A percentile compares a stretch with the other conserved stretches of the same genome.
These are phyloP conservation scores for Tympanuchus pallidicinctus DNA, from an alignment of 2,113 vertebrate species.

Conservation along the genomic window DNA sequence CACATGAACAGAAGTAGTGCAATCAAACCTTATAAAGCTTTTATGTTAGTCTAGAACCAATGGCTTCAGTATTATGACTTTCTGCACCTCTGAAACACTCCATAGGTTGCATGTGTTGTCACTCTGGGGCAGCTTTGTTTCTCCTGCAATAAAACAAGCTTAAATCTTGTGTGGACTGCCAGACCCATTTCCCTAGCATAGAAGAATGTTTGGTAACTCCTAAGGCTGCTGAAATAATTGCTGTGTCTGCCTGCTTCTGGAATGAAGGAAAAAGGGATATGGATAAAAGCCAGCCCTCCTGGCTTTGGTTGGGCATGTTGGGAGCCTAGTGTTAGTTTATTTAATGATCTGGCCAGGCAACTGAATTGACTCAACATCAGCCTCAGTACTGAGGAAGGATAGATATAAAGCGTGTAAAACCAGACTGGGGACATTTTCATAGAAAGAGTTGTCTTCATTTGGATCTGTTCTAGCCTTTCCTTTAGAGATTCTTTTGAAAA, in stretches of 20 bases:
- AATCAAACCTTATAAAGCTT: conserved; percentile 47
- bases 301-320: conserved; percentile 20
- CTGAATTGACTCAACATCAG: not conserved
- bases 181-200: conserved; percentile 63
- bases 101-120: conserved; percentile 59
- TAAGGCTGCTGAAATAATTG: conserved; percentile 66
- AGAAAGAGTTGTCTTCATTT: conserved; percentile 29
- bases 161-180: conserved; percentile 63
- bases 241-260: conserved; percentile 63
- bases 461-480: not conserved
- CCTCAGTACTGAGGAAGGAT: conserved; percentile 5
- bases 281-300: conserved; percentile 61
- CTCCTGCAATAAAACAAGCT: conserved; percentile 62
- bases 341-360: conserved; percentile 41
- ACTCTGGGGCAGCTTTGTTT: conserved; percentile 63
- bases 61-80: conserved; percentile 60
- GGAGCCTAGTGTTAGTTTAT: conserved; percentile 62
- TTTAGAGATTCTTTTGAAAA: conserved; percentile 17
- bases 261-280: conserved; percentile 64
- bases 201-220: conserved; percentile 68
- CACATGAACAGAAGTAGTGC: not conserved
- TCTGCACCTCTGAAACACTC: conserved; percentile 63
- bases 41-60: conserved; percentile 21
- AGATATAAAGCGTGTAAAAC: not conserved
- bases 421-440: not conserved